Percentiles rank a stretch among this genome's conserved stretches.
These are phyloP conservation scores for Apis laboriosa DNA, from an alignment of 1,140 invertebrate genomes.

Conservation along the genomic window DNA sequence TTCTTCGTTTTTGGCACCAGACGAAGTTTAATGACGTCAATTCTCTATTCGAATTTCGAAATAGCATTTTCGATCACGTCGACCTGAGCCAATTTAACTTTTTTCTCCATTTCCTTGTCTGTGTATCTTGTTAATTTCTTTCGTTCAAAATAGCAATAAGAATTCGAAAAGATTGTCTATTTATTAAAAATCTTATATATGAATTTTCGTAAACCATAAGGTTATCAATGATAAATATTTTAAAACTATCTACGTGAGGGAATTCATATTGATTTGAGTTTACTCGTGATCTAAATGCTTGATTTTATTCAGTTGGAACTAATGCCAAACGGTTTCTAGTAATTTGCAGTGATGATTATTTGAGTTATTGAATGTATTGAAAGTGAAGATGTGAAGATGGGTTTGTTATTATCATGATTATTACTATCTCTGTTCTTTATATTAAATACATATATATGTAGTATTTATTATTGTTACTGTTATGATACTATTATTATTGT, in stretches of 20 bases:
- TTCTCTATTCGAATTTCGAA: slow-evolving; percentile 1
- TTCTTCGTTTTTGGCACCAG: slow-evolving; percentile 10
- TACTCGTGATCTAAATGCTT: background rate
- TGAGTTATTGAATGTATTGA: background rate
- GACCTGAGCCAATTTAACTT: background rate
- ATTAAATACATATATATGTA: too few relatives aligned
- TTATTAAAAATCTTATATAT: too few relatives aligned
- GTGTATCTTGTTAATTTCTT: background rate
- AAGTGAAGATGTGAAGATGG: background rate
- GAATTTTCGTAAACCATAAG: background rate
- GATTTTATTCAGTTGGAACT: background rate
- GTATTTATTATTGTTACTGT: too few relatives aligned
- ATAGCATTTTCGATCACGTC: background rate
- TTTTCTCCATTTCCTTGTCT: background rate
- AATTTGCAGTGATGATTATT: background rate
- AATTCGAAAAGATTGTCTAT: background rate
- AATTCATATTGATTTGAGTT: background rate
- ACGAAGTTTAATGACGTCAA: slow-evolving; percentile 1
- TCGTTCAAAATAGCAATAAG: background rate
- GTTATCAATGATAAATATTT: background rate
- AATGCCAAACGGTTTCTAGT: background rate
- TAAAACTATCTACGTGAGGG: background rate
- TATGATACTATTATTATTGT: too few relatives aligned
- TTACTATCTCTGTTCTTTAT: too few relatives aligned
- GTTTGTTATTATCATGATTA: too few relatives aligned